Percentiles rank a stretch among this genome's conserved stretches.
Conservation (phyloP, 2,113 vertebrate genomes). For the Alethe castanea region DNA sequence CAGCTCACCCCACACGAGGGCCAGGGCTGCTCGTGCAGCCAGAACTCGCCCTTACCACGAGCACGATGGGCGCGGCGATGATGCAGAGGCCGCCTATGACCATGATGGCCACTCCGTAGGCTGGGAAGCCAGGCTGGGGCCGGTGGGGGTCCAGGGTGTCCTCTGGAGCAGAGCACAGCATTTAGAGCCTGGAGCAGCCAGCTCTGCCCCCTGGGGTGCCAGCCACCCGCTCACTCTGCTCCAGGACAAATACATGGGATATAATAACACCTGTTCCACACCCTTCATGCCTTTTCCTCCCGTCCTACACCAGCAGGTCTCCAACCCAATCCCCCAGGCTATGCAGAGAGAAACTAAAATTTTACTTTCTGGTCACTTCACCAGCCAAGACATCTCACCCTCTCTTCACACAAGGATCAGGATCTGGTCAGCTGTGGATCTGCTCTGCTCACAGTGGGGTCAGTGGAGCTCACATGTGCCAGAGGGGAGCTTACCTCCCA, state of each 20-base stretch:
- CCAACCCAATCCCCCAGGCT: accelerated
- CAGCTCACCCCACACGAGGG: background rate
- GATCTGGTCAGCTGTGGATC: background rate
- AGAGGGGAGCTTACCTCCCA: slow-evolving; percentile 18
- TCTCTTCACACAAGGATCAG: too few relatives aligned
- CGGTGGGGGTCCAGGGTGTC: background rate
- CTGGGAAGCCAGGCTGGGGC: background rate
- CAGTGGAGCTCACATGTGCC: accelerated
- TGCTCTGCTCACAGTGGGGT: background rate
- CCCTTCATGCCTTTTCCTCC: background rate
- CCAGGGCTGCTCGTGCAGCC: accelerated
- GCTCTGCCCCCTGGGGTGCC: too few relatives aligned
- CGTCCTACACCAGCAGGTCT: too few relatives aligned
- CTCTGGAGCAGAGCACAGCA: background rate
- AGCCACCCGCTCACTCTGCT: background rate
- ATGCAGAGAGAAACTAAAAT: background rate
- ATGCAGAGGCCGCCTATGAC: background rate
- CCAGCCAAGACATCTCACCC: background rate
- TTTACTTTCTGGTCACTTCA: background rate
- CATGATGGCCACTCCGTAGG: background rate
- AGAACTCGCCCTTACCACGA: background rate
- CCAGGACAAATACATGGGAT: accelerated
- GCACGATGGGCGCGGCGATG: background rate
- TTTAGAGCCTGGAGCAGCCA: background rate
- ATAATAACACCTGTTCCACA: too few relatives aligned